Conservation (phyloP, 92 coral and sea anemone species). For the Actinostola sp. region DNA sequence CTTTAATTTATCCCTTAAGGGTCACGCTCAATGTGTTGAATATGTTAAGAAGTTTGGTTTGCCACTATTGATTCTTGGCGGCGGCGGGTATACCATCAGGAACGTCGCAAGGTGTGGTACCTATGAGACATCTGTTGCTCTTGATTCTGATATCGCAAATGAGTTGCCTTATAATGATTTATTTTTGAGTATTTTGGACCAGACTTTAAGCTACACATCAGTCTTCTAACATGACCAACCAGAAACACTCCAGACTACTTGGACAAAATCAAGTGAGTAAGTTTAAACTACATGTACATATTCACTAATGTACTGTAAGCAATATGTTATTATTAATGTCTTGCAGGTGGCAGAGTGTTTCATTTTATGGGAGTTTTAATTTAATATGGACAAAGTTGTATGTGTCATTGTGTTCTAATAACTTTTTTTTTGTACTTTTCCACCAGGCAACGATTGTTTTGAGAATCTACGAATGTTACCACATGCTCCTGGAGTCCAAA, state of each 20-base stretch:
- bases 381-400: no score
- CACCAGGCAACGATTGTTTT: constrained; percentile 88
- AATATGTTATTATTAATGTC: no score
- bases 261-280: constrained; percentile 93
- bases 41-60: constrained; percentile 95
- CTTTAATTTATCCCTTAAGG: constrained; percentile 92
- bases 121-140: constrained; percentile 91
- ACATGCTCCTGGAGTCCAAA: constrained; percentile 99
- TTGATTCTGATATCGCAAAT: constrained; percentile 95
- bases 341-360: no score
- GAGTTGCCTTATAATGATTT: constrained; percentile 98
- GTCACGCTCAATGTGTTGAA: constrained; percentile 97
- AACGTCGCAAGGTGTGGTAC: constrained; percentile 99
- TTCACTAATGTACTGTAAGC: no score
- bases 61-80: constrained; percentile 90
- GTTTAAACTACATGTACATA: background rate
- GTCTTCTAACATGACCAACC: constrained; percentile 99
- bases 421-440: background rate
- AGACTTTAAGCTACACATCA: constrained; percentile 97
- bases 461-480: constrained; percentile 97
- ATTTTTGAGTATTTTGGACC: constrained; percentile 98
- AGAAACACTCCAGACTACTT: constrained; percentile 88
- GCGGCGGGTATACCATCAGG: constrained; percentile 97
- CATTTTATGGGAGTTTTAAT: no score
- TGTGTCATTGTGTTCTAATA: no score